phyloP scores from a whole-genome alignment of 2,797 vertebrate species.

The Chelonia mydas region DNA sequence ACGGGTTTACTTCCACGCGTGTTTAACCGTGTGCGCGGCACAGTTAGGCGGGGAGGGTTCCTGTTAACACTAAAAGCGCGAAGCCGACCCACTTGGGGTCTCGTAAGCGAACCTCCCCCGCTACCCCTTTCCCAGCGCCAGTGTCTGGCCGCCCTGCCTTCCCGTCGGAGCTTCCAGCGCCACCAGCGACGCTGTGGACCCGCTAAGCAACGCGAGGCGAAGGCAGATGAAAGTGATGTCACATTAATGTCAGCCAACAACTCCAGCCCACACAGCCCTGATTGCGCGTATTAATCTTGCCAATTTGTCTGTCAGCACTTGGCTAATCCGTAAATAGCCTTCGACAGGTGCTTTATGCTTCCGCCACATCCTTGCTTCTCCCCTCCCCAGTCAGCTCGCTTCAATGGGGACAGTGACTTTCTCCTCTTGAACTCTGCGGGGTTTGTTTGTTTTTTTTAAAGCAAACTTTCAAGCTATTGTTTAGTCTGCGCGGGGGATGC shows the following conservation, averaged over 20 bases:
- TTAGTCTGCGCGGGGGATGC: constrained; percentile 48
- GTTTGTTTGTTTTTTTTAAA: not conserved
- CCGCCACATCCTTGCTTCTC: constrained; percentile 35
- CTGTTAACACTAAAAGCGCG: not conserved
- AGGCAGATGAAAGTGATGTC: constrained; percentile 78
- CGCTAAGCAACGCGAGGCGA: not conserved
- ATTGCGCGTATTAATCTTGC: constrained; percentile 73
- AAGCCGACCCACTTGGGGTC: not conserved
- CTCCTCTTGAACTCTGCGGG: not conserved
- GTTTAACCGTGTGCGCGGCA: not conserved
- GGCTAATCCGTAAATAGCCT: constrained; percentile 56
- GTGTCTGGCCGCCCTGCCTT: not conserved
- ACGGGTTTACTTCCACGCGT: not conserved
- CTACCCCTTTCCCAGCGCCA: not conserved
- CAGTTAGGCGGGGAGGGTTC: not conserved
- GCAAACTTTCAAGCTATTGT: constrained; percentile 9
- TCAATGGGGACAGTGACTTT: constrained; percentile 23
- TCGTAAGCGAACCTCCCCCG: not conserved
- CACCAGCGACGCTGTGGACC: not conserved
- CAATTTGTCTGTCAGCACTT: constrained; percentile 72
- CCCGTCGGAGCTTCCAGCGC: not conserved
- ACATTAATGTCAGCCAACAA: constrained; percentile 73
- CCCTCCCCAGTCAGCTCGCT: constrained; percentile 22
- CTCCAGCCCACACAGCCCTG: constrained; percentile 73
- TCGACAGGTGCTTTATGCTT: constrained; percentile 76